Conservation (phyloP, 2,113 vertebrate genomes). For the Sylvia atricapilla region DNA sequence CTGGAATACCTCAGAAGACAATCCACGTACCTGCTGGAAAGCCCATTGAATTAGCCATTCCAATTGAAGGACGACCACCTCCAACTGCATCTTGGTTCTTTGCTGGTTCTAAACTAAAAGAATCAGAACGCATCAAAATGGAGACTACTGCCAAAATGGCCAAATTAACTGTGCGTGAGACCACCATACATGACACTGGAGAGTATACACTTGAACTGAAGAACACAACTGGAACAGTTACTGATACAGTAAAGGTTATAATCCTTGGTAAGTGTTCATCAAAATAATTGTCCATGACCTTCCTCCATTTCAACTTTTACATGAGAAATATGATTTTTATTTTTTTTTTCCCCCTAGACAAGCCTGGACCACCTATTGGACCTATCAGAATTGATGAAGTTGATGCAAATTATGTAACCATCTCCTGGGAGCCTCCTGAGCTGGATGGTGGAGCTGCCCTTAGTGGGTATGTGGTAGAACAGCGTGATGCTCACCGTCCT, state of each 20-base stretch:
- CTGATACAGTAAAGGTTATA: slow-evolving; percentile 87
- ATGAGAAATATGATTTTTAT: neutral
- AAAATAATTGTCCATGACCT: neutral
- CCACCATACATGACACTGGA: slow-evolving; percentile 91
- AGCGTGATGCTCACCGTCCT: slow-evolving; percentile 94
- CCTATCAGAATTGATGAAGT: slow-evolving; percentile 89
- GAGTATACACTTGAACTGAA: slow-evolving; percentile 91
- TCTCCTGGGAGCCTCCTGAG: slow-evolving; percentile 91
- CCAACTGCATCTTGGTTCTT: slow-evolving; percentile 92
- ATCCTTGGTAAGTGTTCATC: slow-evolving; percentile 86
- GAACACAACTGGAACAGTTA: slow-evolving; percentile 84
- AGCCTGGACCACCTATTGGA: slow-evolving; percentile 90
- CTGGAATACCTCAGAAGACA: slow-evolving; percentile 90
- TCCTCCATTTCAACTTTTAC: neutral
- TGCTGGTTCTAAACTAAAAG: slow-evolving; percentile 83
- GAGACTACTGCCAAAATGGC: slow-evolving; percentile 84
- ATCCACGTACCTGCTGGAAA: slow-evolving; percentile 89
- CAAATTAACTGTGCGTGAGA: slow-evolving; percentile 87
- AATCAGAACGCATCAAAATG: slow-evolving; percentile 86
- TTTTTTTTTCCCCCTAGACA: slow-evolving; percentile 73
- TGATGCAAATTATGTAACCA: slow-evolving; percentile 86
- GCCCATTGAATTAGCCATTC: slow-evolving; percentile 88
- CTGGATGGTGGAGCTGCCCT: slow-evolving; percentile 92
- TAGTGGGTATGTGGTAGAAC: slow-evolving; percentile 91
- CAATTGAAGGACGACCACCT: slow-evolving; percentile 89